Percentiles rank a stretch among this genome's conserved stretches.
These are phyloP conservation scores for Sinopyrophorus schimmeli DNA, from an alignment of 2,888 invertebrate genomes.

Conservation along the genomic window DNA sequence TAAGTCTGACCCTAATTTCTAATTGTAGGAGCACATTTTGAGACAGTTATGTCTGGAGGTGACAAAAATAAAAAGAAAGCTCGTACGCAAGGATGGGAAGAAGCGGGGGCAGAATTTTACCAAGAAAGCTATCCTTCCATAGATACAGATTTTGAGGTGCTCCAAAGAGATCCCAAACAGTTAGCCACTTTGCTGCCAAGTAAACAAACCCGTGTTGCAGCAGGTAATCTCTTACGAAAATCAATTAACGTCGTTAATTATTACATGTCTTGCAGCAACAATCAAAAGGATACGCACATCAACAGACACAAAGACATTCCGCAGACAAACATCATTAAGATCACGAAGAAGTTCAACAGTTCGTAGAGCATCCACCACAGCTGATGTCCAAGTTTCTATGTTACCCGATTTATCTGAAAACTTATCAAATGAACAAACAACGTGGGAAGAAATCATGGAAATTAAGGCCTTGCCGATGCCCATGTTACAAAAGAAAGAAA, in stretches of 20 bases:
- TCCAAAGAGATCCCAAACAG: constrained; percentile 73
- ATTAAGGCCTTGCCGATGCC: constrained; percentile 83
- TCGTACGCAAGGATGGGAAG: constrained; percentile 75
- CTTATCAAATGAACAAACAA: constrained; percentile 78
- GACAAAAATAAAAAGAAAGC: constrained; percentile 60
- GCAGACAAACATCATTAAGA: constrained; percentile 62
- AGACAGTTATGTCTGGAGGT: constrained; percentile 65
- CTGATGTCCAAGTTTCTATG: constrained; percentile 76
- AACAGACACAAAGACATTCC: constrained; percentile 60
- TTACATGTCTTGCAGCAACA: constrained; percentile 66
- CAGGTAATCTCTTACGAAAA: no score
- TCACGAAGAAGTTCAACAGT: constrained; percentile 60
- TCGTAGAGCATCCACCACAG: constrained; percentile 58
- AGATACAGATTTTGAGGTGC: constrained; percentile 68
- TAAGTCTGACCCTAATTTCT: no score
- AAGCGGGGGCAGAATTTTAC: constrained; percentile 83
- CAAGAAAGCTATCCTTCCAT: constrained; percentile 77
- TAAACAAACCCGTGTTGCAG: constrained; percentile 76
- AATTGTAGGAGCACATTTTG: no score
- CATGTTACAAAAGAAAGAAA: constrained; percentile 79
- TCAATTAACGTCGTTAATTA: background rate
- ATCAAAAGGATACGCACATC: constrained; percentile 67
- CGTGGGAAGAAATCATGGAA: constrained; percentile 85
- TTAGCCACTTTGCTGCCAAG: constrained; percentile 77
- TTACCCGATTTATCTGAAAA: constrained; percentile 83